phyloP scores from a whole-genome alignment of 2,113 vertebrate species.

The Motacilla alba region DNA sequence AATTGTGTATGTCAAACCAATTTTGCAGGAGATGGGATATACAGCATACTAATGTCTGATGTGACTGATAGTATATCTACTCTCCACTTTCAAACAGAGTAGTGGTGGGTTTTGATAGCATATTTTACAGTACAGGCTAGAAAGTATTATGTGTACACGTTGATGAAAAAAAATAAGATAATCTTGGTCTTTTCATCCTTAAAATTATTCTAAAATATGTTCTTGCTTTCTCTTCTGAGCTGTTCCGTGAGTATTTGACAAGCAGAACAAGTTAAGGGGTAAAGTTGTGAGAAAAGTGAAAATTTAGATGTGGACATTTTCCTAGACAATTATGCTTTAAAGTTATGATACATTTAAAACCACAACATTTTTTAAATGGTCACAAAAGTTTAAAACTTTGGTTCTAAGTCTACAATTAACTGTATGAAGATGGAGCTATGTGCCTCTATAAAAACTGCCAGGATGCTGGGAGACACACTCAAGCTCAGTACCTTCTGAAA shows the following conservation, averaged over 20 bases:
- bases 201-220: neutral
- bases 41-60: neutral
- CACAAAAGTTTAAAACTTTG: neutral
- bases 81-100: neutral
- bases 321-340: neutral
- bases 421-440: neutral
- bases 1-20: neutral
- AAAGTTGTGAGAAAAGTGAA: neutral
- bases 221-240: neutral
- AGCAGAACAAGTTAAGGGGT: neutral
- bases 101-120: neutral
- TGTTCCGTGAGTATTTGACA: neutral
- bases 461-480: neutral
- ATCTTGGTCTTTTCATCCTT: neutral
- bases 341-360: neutral
- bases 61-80: neutral
- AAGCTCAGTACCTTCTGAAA: neutral
- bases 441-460: neutral
- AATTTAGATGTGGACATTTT: neutral
- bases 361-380: fast-evolving
- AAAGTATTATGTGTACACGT: neutral
- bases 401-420: neutral
- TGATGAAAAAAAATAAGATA: neutral
- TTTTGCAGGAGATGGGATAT: neutral
- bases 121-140: neutral